Conservation (phyloP, 2,797 vertebrate genomes). For the Pteropus rufus region DNA sequence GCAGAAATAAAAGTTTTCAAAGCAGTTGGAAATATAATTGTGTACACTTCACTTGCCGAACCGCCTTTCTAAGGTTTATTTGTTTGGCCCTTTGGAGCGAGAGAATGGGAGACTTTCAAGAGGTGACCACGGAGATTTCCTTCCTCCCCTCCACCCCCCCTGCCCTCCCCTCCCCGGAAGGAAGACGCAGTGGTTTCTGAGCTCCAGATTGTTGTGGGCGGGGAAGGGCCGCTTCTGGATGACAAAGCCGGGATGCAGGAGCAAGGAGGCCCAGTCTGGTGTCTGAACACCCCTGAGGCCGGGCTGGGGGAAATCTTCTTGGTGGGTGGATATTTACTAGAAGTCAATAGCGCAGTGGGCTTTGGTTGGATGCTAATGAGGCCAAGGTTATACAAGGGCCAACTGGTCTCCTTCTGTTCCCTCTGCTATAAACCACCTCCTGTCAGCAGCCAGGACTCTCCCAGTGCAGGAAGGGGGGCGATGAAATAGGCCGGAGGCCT, state of each 20-base stretch:
- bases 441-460: constrained; percentile 33
- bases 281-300: constrained; percentile 45
- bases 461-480: constrained; percentile 33
- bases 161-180: not conserved
- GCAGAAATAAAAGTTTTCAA: constrained; percentile 79
- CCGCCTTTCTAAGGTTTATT: constrained; percentile 65
- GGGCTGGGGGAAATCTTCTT: constrained; percentile 55
- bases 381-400: constrained; percentile 77
- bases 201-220: not conserved
- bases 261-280: constrained; percentile 6
- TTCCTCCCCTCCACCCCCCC: not conserved
- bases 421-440: constrained; percentile 54
- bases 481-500: constrained; percentile 37
- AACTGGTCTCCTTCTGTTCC: constrained; percentile 74
- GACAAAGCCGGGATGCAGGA: not conserved
- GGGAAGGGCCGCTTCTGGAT: not conserved
- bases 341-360: constrained; percentile 71
- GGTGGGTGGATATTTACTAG: constrained; percentile 72
- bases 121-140: not conserved
- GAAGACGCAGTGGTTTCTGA: constrained; percentile 42
- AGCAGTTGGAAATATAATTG: constrained; percentile 71
- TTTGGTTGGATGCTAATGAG: constrained; percentile 76
- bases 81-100: constrained; percentile 74
- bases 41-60: constrained; percentile 60
- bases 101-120: constrained; percentile 67